Conservation (phyloP, 2,888 invertebrate genomes). For the Stegophylla sp. region DNA sequence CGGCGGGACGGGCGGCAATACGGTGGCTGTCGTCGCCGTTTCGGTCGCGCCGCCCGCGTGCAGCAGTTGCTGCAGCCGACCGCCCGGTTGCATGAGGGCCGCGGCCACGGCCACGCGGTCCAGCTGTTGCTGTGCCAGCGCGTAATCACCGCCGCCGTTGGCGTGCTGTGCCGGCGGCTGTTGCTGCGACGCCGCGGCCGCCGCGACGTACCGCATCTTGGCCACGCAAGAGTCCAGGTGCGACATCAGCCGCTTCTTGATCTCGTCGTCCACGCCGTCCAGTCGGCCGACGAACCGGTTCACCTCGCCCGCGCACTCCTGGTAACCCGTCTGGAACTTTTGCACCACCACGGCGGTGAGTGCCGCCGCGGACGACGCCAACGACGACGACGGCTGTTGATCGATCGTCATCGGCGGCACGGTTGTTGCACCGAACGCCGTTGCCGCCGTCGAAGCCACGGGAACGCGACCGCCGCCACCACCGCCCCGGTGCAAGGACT, state of each 20-base stretch:
- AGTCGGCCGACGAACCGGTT: conserved; percentile 72
- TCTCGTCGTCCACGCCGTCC: conserved; percentile 70
- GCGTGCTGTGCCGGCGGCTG: conserved; percentile 65
- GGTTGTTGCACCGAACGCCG: conserved; percentile 70
- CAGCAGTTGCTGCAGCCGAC: conserved; percentile 64
- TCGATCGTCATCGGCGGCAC: conserved; percentile 74
- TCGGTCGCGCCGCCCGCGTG: conserved; percentile 66
- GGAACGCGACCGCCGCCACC: conserved; percentile 67
- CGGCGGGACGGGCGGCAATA: background rate
- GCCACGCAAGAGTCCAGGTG: conserved; percentile 74
- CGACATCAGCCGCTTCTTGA: conserved; percentile 72
- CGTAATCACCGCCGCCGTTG: conserved; percentile 21
- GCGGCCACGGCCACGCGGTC: conserved; percentile 64
- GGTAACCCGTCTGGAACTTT: conserved; percentile 86
- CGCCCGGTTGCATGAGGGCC: conserved; percentile 72
- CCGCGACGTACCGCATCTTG: conserved; percentile 69
- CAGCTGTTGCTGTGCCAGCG: conserved; percentile 62
- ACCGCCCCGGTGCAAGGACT: conserved; percentile 76
- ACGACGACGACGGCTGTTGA: conserved; percentile 44
- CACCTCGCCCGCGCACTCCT: conserved; percentile 82
- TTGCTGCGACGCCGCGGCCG: conserved; percentile 64
- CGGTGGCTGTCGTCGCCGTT: background rate
- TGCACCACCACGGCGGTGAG: conserved; percentile 84
- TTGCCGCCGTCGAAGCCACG: conserved; percentile 77
- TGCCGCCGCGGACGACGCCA: conserved; percentile 78